Base-by-base conservation (phyloP, 2,888 invertebrate genomes). In the Eilema sororculum region DNA sequence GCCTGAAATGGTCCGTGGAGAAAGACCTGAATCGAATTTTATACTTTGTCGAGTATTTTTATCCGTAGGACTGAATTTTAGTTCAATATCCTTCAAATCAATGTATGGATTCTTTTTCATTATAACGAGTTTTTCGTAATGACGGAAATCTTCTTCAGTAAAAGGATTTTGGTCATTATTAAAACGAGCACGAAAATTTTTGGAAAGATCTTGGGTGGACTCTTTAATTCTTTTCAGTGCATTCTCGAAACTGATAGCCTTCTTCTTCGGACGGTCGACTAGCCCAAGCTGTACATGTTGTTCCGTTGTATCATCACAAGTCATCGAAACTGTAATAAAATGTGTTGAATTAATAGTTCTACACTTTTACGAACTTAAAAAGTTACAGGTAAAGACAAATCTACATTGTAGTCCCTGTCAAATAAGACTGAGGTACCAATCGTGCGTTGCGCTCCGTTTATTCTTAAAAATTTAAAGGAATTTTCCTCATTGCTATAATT, bases 101-200 rank as follows among this genome's bases (percentile, higher is more conserved):
- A 95, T 79, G 78, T 91, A 95, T 0, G 95, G 95, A 81, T 94
- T 91, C 76, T 95, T 95, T 74, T 95, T 95, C 91, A 91, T 92
- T 20, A 95, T 91, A 13, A 95, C 94, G 37, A 94, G 77, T 77
- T 92, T 90, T 71, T 94, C 94, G 68, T 91, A 95, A 62, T 92
- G 89, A 3, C 89, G 87, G 0, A 93, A 75, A 67, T 92, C 91
- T 67, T 89, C 86, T n/a, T 90, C 90, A 56, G 77, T 90, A 12
- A 90, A 73, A 20, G 83, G 77, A 68, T 87, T 86, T 61, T 86
- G 87, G n/a, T 77, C 68, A n/a, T 69, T 65, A 41, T 70, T 70
- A 25, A 69, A 73, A 41, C 79, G 84, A 58, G 81, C 78, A 66
- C 82, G 79, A 57, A 83, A 68, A 71, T 84, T 83, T 69, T 76